Conservation (phyloP, 1,140 invertebrate genomes). For the Stratiolaelaps scimitus region DNA sequence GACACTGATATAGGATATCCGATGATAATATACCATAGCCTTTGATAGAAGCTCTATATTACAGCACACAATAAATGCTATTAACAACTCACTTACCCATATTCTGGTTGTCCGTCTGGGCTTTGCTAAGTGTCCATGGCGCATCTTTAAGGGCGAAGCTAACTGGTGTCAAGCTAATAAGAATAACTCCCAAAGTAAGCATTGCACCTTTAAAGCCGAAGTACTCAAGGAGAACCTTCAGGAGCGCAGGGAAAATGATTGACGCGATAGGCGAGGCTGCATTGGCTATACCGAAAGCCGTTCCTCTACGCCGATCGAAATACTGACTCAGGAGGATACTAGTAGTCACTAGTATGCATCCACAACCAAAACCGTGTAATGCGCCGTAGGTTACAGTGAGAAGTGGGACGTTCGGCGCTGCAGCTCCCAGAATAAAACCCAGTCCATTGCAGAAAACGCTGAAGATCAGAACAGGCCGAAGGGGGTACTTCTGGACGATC, state of each 20-base stretch:
- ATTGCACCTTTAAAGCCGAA: neutral
- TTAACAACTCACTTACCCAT: no score
- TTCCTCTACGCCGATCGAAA: neutral
- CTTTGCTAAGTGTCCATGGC: neutral
- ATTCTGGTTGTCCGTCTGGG: no score
- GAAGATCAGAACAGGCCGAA: neutral
- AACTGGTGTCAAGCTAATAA: neutral
- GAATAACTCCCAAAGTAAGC: conserved; percentile 2
- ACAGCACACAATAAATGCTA: no score
- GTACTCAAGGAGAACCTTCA: neutral
- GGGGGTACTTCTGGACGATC: neutral
- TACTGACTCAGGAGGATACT: neutral
- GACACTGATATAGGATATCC: no score
- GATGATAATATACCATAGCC: no score
- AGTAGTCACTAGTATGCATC: neutral
- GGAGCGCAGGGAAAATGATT: conserved; percentile 5
- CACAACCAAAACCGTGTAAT: neutral
- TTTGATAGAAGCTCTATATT: no score
- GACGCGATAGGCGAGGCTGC: neutral
- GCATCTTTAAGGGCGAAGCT: neutral
- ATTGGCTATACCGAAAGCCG: neutral
- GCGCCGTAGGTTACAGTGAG: neutral
- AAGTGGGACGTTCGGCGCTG: neutral
- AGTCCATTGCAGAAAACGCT: neutral
- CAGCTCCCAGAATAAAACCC: neutral